Evolutionary conservation across 2,888 invertebrate species (phyloP), one percentile per base, ranked within the genome.

Genomic region (Agelastica alni): DNA sequence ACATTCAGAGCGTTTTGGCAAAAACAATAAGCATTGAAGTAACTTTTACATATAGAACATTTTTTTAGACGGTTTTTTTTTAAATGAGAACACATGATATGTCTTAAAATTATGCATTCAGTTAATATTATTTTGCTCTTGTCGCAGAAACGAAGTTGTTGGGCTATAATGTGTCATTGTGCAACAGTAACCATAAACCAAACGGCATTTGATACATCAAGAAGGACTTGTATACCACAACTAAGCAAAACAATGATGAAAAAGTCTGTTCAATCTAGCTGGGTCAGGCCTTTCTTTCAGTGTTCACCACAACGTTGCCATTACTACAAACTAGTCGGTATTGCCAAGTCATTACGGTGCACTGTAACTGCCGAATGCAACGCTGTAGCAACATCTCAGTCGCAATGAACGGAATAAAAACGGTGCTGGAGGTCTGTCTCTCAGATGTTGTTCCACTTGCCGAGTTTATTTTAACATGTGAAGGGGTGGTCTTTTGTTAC

Each of bases 151-250:
- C n/a, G n/a, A n/a, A n/a, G n/a, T n/a, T n/a, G n/a, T n/a, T n/a
- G n/a, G n/a, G n/a, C n/a, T n/a, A n/a, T n/a, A n/a, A n/a, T n/a
- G n/a, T n/a, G n/a, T n/a, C n/a, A n/a, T n/a, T n/a, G n/a, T n/a
- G n/a, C n/a, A n/a, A n/a, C n/a, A n/a, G n/a, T n/a, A n/a, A n/a
- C n/a, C n/a, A n/a, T n/a, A n/a, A 18, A 37, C 53, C 52, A 45
- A 45, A 31, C 30, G 28, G 39, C 36, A 30, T 43, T 32, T 34
- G n/a, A 12, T 34, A 36, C 36, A 46, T 10, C 17, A 49, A n/a
- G n/a, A n/a, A 54, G 49, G 49, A 44, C 49, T 49, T 44, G 44
- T 45, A 54, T 48, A 37, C 53, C 45, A 51, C 49, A 26, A 51
- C 41, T 20, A 34, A 51, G 43, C 56, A 34, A 37, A 51, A 47